Evolutionary conservation across 1,140 invertebrate genomes (phyloP).

Genomic region (Odontomachus brunneus): DNA sequence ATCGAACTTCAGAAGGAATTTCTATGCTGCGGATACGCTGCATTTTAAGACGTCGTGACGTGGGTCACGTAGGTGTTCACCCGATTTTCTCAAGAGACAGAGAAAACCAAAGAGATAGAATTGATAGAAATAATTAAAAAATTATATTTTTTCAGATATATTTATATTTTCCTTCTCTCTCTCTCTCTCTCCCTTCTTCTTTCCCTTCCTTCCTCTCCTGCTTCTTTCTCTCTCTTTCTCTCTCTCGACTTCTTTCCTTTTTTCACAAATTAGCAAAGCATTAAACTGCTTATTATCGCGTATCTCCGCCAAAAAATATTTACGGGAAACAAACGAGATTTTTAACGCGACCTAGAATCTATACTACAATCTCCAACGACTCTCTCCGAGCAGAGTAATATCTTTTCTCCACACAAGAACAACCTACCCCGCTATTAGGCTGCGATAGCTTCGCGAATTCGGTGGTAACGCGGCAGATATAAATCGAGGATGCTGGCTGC

Average conservation of each 20-base stretch:
- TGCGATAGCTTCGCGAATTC: not conserved
- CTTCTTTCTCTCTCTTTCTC: no score
- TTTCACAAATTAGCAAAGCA: no score
- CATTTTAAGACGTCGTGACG: conserved; percentile 12
- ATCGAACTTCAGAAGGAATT: conserved; percentile 30
- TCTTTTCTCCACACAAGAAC: not conserved
- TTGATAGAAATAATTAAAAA: no score
- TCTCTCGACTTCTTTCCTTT: conserved; percentile 13
- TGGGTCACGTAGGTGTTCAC: conserved; percentile 46
- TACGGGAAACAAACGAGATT: no score
- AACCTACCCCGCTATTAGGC: not conserved
- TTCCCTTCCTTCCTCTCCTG: no score
- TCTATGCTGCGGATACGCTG: conserved; percentile 11
- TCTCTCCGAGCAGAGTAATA: no score
- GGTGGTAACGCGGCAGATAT: conserved; percentile 18
- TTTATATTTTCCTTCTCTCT: no score
- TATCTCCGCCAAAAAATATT: no score
- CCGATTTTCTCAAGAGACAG: not conserved
- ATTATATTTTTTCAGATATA: no score
- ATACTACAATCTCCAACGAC: not conserved
- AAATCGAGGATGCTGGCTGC: conserved; percentile 46
- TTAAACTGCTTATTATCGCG: no score
- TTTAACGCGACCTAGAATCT: not conserved
- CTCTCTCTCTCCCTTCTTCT: conserved; percentile 31
- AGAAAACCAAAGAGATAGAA: no score